phyloP scores from a whole-genome alignment of 2,797 vertebrate genomes.

The Arnoldichthys spilopterus region DNA sequence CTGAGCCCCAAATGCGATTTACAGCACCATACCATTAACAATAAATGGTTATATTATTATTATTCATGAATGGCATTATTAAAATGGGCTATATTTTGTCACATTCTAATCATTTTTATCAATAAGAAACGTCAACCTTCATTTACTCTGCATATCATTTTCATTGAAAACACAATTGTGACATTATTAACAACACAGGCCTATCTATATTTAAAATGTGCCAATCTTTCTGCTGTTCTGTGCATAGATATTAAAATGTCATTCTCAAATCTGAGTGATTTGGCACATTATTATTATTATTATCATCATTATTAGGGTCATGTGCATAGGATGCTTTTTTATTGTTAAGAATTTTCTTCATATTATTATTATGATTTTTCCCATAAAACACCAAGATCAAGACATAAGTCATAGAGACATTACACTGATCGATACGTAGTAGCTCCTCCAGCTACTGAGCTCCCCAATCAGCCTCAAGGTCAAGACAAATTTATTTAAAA shows the following conservation, averaged over 20 bases:
- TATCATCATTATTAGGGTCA: conserved; percentile 63
- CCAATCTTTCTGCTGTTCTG: conserved; percentile 73
- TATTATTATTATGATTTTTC: too few species aligned
- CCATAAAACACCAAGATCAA: too few species aligned
- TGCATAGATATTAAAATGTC: conserved; percentile 80
- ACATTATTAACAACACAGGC: conserved; percentile 70
- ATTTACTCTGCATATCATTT: conserved; percentile 75
- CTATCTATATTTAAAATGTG: conserved; percentile 81
- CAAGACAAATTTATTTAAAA: too few species aligned
- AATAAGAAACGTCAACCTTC: conserved; percentile 42
- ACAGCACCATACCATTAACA: conserved; percentile 6
- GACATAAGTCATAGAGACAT: too few species aligned
- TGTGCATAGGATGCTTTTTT: too few species aligned
- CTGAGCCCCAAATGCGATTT: background rate
- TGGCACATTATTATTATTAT: conserved; percentile 35
- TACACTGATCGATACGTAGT: too few species aligned
- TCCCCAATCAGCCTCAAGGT: too few species aligned
- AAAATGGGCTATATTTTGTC: conserved; percentile 34
- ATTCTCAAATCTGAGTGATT: conserved; percentile 75
- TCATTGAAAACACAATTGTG: conserved; percentile 71
- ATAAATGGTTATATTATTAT: conserved; percentile 1
- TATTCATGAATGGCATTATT: conserved; percentile 33
- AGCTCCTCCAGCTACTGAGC: too few species aligned
- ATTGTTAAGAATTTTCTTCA: too few species aligned
- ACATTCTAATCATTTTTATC: conserved; percentile 41